Percentiles rank a stretch among this genome's conserved stretches.
These are phyloP conservation scores for Pachypsylla venusta DNA, from an alignment of 1,140 invertebrate genomes.

Conservation along the genomic window DNA sequence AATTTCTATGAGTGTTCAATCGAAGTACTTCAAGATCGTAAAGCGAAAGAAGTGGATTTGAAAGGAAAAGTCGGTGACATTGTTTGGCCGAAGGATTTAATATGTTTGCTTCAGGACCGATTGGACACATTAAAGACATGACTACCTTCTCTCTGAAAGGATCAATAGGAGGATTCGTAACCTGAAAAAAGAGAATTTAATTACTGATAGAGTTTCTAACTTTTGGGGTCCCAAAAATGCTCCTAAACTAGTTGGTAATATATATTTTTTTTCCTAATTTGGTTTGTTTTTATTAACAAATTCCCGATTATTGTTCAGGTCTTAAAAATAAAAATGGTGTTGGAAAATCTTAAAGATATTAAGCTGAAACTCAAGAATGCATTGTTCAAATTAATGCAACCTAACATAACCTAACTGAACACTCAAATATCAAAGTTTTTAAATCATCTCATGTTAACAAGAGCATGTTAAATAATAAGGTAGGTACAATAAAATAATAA, in stretches of 20 bases:
- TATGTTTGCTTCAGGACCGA: slow-evolving; percentile 88
- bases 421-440: too few relatives aligned
- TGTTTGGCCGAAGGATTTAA: slow-evolving; percentile 76
- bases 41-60: slow-evolving; percentile 87
- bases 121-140: slow-evolving; percentile 87
- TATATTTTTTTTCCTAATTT: too few relatives aligned
- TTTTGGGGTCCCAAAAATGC: too few relatives aligned
- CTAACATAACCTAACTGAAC: too few relatives aligned
- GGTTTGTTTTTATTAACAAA: too few relatives aligned
- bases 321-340: too few relatives aligned
- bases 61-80: slow-evolving; percentile 82
- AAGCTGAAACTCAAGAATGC: neutral
- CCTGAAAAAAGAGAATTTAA: slow-evolving; percentile 34
- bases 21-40: slow-evolving; percentile 79
- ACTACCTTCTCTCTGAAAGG: slow-evolving; percentile 98
- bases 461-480: neutral
- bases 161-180: slow-evolving; percentile 99
- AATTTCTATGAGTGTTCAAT: slow-evolving; percentile 67
- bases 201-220: too few relatives aligned
- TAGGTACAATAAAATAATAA: slow-evolving; percentile 4
- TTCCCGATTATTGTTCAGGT: too few relatives aligned
- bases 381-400: neutral
- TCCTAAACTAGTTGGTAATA: too few relatives aligned
- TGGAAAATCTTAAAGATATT: too few relatives aligned
- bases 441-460: neutral